Base-by-base conservation (phyloP, 2,888 invertebrate genomes). In the Dynastes maya region DNA sequence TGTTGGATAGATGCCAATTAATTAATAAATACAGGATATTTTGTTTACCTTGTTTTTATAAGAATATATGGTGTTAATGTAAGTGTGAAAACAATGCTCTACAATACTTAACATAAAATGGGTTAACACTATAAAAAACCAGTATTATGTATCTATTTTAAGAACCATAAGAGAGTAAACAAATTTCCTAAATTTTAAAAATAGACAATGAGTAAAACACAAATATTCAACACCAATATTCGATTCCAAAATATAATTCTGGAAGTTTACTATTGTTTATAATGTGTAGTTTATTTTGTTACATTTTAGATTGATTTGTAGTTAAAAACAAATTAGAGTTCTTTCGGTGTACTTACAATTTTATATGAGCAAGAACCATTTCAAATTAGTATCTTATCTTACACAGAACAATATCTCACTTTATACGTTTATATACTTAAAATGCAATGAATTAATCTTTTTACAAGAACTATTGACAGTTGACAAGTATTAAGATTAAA, bases 1-100 rank as follows among this genome's bases (percentile, higher is more conserved):
- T 78, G 49, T 82, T 83, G 83, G 83, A 81, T 63, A 37, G 5
- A 13, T 80, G 81, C 83, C 83, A 83, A 82, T 58, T 68, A 77
- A 77, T 77, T 79, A 71, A 74, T 71, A 71, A 76, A 63, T 79
- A 49, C 22, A 29, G 76, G 58, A 77, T 74, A 27, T 61, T 77
- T 49, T 72, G 65, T 78, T 78, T 74, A 71, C 55, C 65, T 70
- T 78, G 27, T 78, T 63, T 78, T 58, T 53, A 72, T 64, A 29
- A 71, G 4, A 68, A 61, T 45, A 29, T 63, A 27, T 32, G n/a
- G 8, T 4, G 13, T 1, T 32, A 29, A 63, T 53, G 22, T 32
- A 37, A 53, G 9, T 71, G 29, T 11, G 13, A 51, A 51, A 76
- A 64, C 51, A 64, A 32, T 22, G 37, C 9, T 53, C 29, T 4